Base-by-base conservation (phyloP, 2,797 vertebrate genomes). In the Eurystomus glaucurus region DNA sequence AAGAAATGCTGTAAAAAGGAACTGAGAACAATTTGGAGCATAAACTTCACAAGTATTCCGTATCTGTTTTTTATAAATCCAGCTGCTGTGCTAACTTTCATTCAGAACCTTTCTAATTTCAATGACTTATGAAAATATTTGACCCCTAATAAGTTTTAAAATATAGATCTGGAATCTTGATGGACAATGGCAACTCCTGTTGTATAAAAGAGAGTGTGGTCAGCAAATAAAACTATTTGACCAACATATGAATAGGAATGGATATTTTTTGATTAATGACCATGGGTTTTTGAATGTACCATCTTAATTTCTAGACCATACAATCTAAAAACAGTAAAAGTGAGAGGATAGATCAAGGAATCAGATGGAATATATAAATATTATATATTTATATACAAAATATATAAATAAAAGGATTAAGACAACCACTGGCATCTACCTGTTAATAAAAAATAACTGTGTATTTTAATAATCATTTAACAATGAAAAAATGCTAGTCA, bases 401-500 rank as follows among this genome's bases (percentile, higher is more conserved):
- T 79, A 33, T 18, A 3, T 7, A 69, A 55, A 10, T 37, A 28
- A 88, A 48, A 13, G 18, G 7, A 45, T 61, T 33, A 19, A 8
- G 6, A 16, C 50, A 54, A 65, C 62, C 14, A 28, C 19, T 46
- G 45, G 5, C 1, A 29, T 28, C 21, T 78, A 23, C 29, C 8
- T 65, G 3, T n/a, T 80, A 74, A 3, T 45, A 54, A 79, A 45
- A 33, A 13, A 22, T 20, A 37, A 60, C 31, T 28, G 15, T 1
- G 1, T 58, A 16, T 81, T 77, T 43, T 72, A 15, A 20, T 46
- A 46, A 46, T 46, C 17, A 18, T 46, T 46, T 46, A 21, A 41
- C 8, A 41, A 58, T 23, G 7, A 54, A 55, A 72, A n/a, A 58
- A 9, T 26, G 3, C 5, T 69, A 57, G 1, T 51, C 0, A 14